These are phyloP conservation scores for Tamias sibiricus DNA, from an alignment of 2,113 vertebrate species.

Conservation along the genomic window DNA sequence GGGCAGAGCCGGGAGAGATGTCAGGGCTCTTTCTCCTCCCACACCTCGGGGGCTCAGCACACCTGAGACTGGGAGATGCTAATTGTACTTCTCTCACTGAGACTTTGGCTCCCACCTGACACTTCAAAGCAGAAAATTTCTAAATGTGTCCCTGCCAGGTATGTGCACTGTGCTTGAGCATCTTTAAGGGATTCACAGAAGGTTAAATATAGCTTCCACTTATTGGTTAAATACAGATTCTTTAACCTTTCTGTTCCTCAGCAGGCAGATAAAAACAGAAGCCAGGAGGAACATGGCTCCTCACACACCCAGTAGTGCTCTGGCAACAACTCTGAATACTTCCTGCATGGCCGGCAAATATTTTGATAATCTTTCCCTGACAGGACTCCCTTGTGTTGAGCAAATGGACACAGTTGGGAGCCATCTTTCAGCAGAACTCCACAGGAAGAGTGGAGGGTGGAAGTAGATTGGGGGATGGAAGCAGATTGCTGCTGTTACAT, in stretches of 20 bases:
- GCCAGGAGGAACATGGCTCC: conserved; percentile 32
- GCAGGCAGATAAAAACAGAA: background rate
- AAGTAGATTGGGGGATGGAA: background rate
- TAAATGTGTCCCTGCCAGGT: background rate
- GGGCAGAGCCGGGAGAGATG: background rate
- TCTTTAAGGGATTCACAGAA: background rate
- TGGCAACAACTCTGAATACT: background rate
- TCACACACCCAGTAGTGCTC: background rate
- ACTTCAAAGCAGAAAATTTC: conserved; percentile 2
- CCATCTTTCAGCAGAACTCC: conserved; percentile 28
- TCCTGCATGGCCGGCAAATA: conserved; percentile 61
- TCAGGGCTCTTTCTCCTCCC: background rate
- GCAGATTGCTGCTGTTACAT: too few relatives aligned
- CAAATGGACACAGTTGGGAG: background rate
- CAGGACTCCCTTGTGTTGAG: conserved; percentile 59
- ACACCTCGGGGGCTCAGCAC: background rate
- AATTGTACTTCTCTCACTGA: conserved; percentile 13
- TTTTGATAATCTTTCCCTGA: conserved; percentile 73
- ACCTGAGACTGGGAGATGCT: background rate
- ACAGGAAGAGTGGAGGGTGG: conserved; percentile 53
- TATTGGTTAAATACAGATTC: conserved; percentile 29
- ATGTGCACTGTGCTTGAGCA: background rate
- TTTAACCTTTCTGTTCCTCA: background rate
- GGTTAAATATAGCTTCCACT: conserved; percentile 27
- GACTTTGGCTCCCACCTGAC: conserved; percentile 31